Evolutionary conservation across 2,113 vertebrate genomes (phyloP).

Genomic region (Campylomormyrus tamandua): DNA sequence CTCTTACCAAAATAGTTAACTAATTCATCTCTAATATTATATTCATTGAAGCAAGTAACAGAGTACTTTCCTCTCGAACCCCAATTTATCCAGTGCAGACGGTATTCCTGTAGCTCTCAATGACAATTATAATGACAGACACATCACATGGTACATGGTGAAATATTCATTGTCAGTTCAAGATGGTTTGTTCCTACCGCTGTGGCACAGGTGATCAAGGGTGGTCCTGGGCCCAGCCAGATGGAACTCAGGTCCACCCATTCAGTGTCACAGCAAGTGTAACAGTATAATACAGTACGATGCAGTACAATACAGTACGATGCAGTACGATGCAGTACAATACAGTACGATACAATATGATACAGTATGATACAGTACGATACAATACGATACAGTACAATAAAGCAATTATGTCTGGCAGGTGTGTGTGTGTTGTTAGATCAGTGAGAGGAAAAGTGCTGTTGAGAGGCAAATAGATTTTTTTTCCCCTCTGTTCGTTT

Average conservation of each 20-base stretch:
- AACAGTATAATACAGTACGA: not conserved
- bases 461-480: not conserved
- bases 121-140: not conserved
- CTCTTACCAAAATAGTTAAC: not conserved
- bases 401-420: not conserved
- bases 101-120: not conserved
- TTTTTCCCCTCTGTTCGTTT: not conserved
- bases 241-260: not conserved
- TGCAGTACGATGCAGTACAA: rapidly evolving
- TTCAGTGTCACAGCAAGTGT: not conserved
- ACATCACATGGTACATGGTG: not conserved
- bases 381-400: too few relatives aligned
- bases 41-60: not conserved
- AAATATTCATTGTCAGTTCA: not conserved
- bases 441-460: not conserved
- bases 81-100: not conserved
- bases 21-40: not conserved
- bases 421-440: not conserved
- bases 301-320: too few relatives aligned
- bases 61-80: not conserved
- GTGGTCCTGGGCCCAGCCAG: not conserved
- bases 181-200: not conserved
- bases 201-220: not conserved
- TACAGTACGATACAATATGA: too few relatives aligned
- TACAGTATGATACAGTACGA: too few relatives aligned